Percentiles rank a stretch among this genome's conserved stretches.
Evolutionary conservation across 2,888 invertebrate species (phyloP).

Genomic region (Caenorhabditis imperialis): DNA sequence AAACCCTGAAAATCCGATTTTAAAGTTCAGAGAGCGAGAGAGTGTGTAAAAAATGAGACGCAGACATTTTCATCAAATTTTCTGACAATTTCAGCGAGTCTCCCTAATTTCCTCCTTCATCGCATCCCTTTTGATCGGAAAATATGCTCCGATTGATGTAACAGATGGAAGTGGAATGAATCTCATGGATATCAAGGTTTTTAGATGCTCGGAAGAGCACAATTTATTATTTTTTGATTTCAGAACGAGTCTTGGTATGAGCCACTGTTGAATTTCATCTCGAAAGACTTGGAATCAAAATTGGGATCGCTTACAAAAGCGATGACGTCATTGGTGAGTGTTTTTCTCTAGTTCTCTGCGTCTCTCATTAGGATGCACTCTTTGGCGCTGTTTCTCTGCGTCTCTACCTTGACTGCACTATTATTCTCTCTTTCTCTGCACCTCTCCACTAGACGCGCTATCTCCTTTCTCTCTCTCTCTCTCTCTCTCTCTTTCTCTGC

Average conservation of each 20-base stretch:
- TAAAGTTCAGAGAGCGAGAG: too few species aligned
- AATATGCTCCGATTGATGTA: constrained; percentile 90
- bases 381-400: background rate
- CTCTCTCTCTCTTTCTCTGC: background rate
- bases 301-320: constrained; percentile 81
- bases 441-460: background rate
- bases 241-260: constrained; percentile 71
- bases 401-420: background rate
- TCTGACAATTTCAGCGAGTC: constrained; percentile 84
- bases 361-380: background rate
- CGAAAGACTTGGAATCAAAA: constrained; percentile 85
- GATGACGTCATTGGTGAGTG: constrained; percentile 23
- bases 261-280: constrained; percentile 81
- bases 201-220: too few species aligned
- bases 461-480: background rate
- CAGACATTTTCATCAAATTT: too few species aligned
- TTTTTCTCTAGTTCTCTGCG: background rate
- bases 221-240: too few species aligned
- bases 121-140: constrained; percentile 89
- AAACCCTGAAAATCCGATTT: too few species aligned
- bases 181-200: constrained; percentile 85
- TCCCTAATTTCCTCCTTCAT: constrained; percentile 94
- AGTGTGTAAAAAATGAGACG: too few species aligned
- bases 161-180: constrained; percentile 98
- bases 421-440: background rate